phyloP scores from a whole-genome alignment of 2,797 vertebrate genomes.

The Onychomys torridus region DNA sequence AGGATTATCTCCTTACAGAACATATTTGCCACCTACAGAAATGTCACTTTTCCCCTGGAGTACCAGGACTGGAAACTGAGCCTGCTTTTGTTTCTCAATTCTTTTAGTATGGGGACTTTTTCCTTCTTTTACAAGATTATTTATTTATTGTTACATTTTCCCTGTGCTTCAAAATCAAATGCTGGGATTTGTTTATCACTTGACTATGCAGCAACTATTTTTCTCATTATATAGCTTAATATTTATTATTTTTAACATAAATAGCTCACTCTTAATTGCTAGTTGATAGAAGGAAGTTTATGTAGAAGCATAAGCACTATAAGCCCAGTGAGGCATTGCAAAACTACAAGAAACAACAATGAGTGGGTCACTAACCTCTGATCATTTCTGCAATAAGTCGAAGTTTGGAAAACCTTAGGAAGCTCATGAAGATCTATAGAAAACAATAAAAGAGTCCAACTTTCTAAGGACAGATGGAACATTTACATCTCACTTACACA shows the following conservation, averaged over 20 bases:
- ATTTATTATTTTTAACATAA: conserved; percentile 35
- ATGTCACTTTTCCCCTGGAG: neutral
- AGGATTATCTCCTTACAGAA: neutral
- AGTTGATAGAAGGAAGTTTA: neutral
- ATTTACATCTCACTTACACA: conserved; percentile 50
- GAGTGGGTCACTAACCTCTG: neutral
- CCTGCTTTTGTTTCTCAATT: neutral
- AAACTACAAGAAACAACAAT: neutral
- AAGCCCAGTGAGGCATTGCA: neutral
- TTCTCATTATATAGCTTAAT: neutral
- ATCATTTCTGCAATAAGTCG: neutral
- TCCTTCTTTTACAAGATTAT: neutral
- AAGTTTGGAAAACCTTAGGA: neutral
- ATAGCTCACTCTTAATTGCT: neutral
- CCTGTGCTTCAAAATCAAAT: neutral
- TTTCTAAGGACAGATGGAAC: conserved; percentile 53
- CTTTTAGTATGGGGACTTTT: neutral
- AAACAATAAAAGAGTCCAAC: neutral
- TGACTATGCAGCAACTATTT: neutral
- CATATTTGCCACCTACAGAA: neutral
- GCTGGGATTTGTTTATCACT: neutral
- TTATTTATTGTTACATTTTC: neutral
- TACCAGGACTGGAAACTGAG: neutral
- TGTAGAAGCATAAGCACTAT: neutral
- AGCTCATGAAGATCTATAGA: neutral